Base-by-base conservation (phyloP, 2,888 invertebrate species). In the Phengaris arion region DNA sequence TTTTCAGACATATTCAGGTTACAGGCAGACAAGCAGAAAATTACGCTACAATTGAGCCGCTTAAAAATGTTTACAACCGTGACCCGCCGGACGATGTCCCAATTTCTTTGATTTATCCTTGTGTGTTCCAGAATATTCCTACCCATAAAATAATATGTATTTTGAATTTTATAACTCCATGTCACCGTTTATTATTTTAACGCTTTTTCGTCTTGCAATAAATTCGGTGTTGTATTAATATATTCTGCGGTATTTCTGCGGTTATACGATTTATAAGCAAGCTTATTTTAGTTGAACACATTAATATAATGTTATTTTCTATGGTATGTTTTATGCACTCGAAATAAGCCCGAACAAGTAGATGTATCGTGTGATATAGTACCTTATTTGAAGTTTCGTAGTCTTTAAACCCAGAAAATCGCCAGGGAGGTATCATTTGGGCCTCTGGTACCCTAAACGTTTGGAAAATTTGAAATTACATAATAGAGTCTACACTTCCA, bases 91-190 rank as follows among this genome's bases (percentile, higher is more conserved):
- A 22, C 35, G 72, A 22, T 79, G 87, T 78, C 86, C 86, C 81
- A 85, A 84, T 88, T 89, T 83, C 10, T 52, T 15, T 72, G 72
- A 72, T 72, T 72, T 54, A 45, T 72, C 70, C 15, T 12, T 10
- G 70, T 10, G 51, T 51, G 48, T 70, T 70, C 48, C 48, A 70
- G 70, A 70, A 51, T 51, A 51, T 70, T 70, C 13, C 35, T 64
- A 35, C 13, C 45, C 64, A 12, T 64, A 64, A 64, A 22, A 59
- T 22, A 6, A 1, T 46, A 46, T 69, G 15, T 68, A 46, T 70
- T 48, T 48, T 48, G 51, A 48, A 48, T 48, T 48, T 15, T 22
- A 48, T 22, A 70, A 10, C 15, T 0, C 10, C 52, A 52, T 64
- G 64, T 64, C 64, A 64, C 35, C 35, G 35, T 64, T 64, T 52